Evolutionary conservation across 1,140 invertebrate genomes (phyloP), one percentile per base, ranked within the genome.

Genomic region (Cryptotermes secundus): DNA sequence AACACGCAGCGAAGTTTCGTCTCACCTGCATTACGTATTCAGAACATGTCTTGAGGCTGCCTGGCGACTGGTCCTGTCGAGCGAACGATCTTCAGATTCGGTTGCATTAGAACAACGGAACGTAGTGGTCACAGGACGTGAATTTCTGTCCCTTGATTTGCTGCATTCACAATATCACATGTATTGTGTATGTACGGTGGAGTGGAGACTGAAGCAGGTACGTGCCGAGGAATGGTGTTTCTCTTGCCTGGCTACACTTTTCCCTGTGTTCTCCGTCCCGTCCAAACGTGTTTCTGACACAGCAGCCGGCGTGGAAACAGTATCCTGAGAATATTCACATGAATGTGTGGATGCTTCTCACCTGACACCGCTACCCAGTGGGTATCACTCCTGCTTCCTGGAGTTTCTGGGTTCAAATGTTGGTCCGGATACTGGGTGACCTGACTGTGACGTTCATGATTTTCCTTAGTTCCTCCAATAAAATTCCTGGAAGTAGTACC

Each of bases 61-160:
- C 59, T 19, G 19, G 45, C 22, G 3, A 31, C 59, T 31, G 6
- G 26, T n/a, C 26, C 59, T 72, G 9, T 72, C n/a, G 7, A 31
- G 59, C 59, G 14, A 14, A 31, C 59, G 59, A 31, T 26, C 45
- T 22, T 49, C 59, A 72, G 59, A 72, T 3, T 49, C 45, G 45
- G 59, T n/a, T 72, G 59, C 59, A 14, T 72, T 72, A 72, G 59
- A 72, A 72, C 26, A n/a, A 72, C 2, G 26, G 26, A 31, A 31
- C 22, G 14, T 31, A 72, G 31, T 72, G 59, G n/a, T 31, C 31
- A 72, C 59, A 14, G 59, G 59, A 16, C n/a, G n/a, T 31, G 59
- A 26, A 72, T 72, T n/a, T 72, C 59, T 72, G 26, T 72, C 31
- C 59, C 59, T 72, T 72, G 59, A 72, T 72, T 72, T 72, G 59